Evolutionary conservation across 2,888 invertebrate genomes (phyloP).

Genomic region (Oxytorus armatus): DNA sequence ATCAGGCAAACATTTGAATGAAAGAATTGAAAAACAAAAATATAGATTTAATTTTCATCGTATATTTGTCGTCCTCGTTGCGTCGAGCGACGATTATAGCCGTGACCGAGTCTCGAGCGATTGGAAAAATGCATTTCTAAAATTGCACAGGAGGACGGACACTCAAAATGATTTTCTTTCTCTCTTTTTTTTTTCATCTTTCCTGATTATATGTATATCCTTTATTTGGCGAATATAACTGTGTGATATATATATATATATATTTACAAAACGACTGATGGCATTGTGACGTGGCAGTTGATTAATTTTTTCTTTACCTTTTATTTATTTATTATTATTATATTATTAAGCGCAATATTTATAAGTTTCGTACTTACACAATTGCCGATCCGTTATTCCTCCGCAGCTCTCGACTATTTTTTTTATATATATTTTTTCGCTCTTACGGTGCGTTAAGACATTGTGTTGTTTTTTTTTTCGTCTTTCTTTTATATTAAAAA

Average conservation of each 20-base stretch:
- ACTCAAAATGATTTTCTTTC: constrained; percentile 8
- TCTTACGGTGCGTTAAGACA: constrained; percentile 64
- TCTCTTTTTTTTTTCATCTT: too few species aligned
- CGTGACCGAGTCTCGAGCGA: constrained; percentile 2
- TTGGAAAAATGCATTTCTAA: constrained; percentile 12
- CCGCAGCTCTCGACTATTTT: constrained; percentile 69
- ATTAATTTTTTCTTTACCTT: constrained; percentile 24
- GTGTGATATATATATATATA: constrained; percentile 32
- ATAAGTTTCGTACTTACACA: constrained; percentile 53
- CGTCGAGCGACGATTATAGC: constrained; percentile 38
- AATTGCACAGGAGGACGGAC: constrained; percentile 49
- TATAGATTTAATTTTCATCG: background rate
- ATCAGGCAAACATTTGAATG: background rate
- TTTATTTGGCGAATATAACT: constrained; percentile 51
- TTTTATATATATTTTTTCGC: too few species aligned
- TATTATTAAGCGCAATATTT: constrained; percentile 48
- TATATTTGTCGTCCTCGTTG: constrained; percentile 22
- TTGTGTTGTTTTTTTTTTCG: constrained; percentile 64
- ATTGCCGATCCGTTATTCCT: constrained; percentile 71
- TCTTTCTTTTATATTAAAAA: too few species aligned
- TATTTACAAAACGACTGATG: constrained; percentile 58
- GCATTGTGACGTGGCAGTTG: constrained; percentile 52
- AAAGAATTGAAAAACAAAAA: background rate
- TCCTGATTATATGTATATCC: constrained; percentile 18
- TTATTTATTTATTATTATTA: constrained; percentile 24